phyloP scores from a whole-genome alignment of 2,797 vertebrate species.

The Nyctibius grandis region DNA sequence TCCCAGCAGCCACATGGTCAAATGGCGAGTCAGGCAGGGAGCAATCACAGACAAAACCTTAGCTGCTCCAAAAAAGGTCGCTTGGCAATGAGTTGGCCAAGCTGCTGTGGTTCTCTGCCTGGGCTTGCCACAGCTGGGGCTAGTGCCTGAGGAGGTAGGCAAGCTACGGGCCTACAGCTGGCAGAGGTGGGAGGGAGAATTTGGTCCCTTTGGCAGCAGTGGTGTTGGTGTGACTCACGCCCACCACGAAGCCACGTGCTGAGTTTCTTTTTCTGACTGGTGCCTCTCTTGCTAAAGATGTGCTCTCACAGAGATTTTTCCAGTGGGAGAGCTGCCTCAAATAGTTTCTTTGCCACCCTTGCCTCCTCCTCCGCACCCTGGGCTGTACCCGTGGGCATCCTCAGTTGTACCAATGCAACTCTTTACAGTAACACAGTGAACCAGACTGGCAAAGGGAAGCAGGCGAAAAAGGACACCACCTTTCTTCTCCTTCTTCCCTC shows the following conservation, averaged over 20 bases:
- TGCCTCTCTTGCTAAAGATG: not conserved
- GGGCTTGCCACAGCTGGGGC: not conserved
- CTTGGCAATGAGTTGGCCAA: not conserved
- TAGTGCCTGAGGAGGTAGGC: not conserved
- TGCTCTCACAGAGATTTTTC: not conserved
- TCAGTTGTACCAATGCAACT: not conserved
- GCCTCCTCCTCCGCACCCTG: not conserved
- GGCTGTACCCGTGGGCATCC: not conserved
- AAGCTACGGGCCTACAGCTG: not conserved
- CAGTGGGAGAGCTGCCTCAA: not conserved
- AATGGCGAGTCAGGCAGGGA: not conserved
- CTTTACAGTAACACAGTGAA: not conserved
- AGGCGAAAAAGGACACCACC: not conserved
- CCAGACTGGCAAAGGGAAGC: not conserved
- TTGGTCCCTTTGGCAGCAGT: not conserved
- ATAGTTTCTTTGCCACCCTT: not conserved
- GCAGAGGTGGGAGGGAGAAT: not conserved
- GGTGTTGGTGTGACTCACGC: not conserved
- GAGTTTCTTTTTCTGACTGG: not conserved
- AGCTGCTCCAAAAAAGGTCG: not conserved
- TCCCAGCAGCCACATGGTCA: not conserved
- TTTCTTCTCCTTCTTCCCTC: not conserved
- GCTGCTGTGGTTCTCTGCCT: not conserved
- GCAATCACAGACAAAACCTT: not conserved
- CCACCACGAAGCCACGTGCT: not conserved